Conservation (phyloP, 2,888 invertebrate genomes). For the Folsomia candida region DNA sequence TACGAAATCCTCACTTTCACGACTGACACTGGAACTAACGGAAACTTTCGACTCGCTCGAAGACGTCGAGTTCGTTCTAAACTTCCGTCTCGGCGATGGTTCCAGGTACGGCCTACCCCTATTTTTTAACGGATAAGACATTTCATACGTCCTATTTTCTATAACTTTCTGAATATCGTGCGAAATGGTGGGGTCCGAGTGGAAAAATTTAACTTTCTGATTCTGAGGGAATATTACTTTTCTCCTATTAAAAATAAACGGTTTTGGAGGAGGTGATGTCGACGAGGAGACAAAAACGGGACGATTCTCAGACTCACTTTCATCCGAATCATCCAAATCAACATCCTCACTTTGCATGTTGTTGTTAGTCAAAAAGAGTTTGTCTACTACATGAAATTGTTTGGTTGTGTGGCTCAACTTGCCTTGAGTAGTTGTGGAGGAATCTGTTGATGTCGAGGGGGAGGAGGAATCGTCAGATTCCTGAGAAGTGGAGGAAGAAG, state of each 20-base stretch:
- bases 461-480: not conserved
- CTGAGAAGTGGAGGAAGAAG: not conserved
- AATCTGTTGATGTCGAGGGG: not conserved
- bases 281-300: not conserved
- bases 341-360: not conserved
- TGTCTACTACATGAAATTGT: not conserved
- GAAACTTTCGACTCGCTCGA: too few species aligned
- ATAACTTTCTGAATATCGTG: not conserved
- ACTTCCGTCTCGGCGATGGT: too few species aligned
- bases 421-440: conserved; percentile 12
- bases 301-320: not conserved
- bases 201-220: not conserved
- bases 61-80: too few species aligned
- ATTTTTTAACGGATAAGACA: too few species aligned
- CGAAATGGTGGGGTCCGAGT: not conserved
- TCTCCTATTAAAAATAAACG: conserved; percentile 11
- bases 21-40: not conserved
- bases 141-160: too few species aligned
- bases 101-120: too few species aligned
- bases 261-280: conserved; percentile 1
- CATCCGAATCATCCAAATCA: not conserved
- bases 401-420: conserved; percentile 8
- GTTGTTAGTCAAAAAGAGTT: not conserved
- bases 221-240: not conserved
- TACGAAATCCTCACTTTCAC: not conserved